Base-by-base conservation (phyloP, 2,113 vertebrate species). In the Petromus typicus region DNA sequence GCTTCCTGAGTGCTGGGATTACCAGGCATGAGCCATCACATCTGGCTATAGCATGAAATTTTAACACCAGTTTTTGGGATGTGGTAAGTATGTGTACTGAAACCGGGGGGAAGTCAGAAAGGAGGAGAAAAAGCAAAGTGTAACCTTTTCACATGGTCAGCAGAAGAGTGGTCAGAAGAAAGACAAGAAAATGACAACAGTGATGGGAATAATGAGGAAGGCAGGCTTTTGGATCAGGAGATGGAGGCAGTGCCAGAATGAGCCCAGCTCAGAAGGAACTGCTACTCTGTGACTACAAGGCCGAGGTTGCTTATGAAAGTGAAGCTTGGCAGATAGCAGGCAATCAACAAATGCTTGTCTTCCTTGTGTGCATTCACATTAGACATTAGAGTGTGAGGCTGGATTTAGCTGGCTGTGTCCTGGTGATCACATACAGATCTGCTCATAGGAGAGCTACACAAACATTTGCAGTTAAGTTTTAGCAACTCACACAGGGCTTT, bases 371-470 rank as follows among this genome's bases (percentile, higher is more conserved):
- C 56, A 64, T 22, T 4, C 45, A 54, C 10, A 85, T 48, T n/a
- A 89, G 67, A 78, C 23, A 40, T 80, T 80, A 95, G 12, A 76
- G 18, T 34, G 69, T 75, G 82, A 95, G 67, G 18, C 54, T 89
- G 32, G 45, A 94, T 37, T 83, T 37, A 89, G 11, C 32, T 93
- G 4, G 12, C 82, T 71, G 78, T 76, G 30, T 34, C 32, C 78
- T 94, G 27, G 73, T 78, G 71, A 96, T 56, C 86, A 93, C 23
- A 30, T 90, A 48, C 11, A 94, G 34, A 93, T 82, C 8, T 67
- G 25, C 1, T 86, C 16, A 78, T 5, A 3, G 30, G 4, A 54
- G 20, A 94, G 51, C 37, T 82, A 86, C 66, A 64, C 83, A 95
- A 66, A 59, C 27, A 16, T 85, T 13, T 93, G 17, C 32, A 69